Evolutionary conservation across 2,888 invertebrate species (phyloP), one percentile per base, ranked within the genome.

Genomic region (Drosophila vallismaia): DNA sequence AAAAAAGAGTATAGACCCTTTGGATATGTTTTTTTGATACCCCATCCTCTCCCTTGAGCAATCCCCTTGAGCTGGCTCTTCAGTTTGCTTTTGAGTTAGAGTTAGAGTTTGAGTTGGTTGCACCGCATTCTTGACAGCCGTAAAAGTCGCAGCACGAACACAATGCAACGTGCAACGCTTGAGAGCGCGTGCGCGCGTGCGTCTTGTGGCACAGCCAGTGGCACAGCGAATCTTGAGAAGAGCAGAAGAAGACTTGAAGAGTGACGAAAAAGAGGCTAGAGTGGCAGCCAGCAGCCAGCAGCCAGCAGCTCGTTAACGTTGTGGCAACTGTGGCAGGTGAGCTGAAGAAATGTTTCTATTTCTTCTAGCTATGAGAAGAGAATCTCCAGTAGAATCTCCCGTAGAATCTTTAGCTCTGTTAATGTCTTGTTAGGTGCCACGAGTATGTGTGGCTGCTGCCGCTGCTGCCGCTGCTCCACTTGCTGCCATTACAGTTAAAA

Each of bases 131-230:
- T 59, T 70, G 59, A 70, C 59, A 70, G 53, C 54, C 54, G 69
- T 60, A 60, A 60, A 68, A 69, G 57, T 57, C 45, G 48, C 56
- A 53, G 28, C 55, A 69, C 70, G 56, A 66, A 66, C 54, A 45
- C 56, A 77, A 71, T 46, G 36, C 66, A 66, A 79, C 81, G 71
- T 83, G 80, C 74, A 73, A 80, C 71, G 85, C 72, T 81, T 70
- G 70, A 77, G 44, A 72, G 82, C 66, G 67, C 71, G 70, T 70
- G 70, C 71, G 66, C 79, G 79, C 74, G 71, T 71, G 71, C 71
- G 77, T 70, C 64, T 45, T 56, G 45, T 19, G 19, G 19, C 19
- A n/a, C n/a, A n/a, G n/a, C 26, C 45, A 31, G 28, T 26, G 57
- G n/a, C 3, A 50, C 46, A 28, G 42, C 7, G 49, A 28, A 52